Evolutionary conservation across 2,113 vertebrate species (phyloP).

Genomic region (Mungos mungo): DNA sequence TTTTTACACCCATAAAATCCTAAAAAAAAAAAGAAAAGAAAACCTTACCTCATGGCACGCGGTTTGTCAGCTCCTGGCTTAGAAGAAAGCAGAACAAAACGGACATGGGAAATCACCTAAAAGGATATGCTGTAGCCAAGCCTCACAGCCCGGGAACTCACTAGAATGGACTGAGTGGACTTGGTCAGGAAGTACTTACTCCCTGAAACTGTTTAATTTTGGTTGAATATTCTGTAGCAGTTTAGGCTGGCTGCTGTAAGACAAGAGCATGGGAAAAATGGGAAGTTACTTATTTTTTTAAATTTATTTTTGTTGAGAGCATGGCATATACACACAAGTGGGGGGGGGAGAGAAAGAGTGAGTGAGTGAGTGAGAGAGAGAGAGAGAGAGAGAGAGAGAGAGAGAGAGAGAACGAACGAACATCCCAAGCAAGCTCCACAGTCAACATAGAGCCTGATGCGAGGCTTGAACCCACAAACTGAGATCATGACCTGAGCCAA

Average conservation of each 20-base stretch:
- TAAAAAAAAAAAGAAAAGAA: not conserved
- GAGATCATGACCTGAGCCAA: too few relatives aligned
- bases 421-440: too few relatives aligned
- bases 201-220: not conserved
- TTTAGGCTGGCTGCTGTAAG: not conserved
- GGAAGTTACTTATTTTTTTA: not conserved
- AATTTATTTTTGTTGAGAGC: too few relatives aligned
- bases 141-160: not conserved
- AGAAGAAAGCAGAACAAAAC: not conserved
- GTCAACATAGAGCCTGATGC: too few relatives aligned
- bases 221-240: not conserved
- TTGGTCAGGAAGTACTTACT: not conserved
- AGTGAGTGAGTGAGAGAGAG: too few relatives aligned
- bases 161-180: too few relatives aligned
- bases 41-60: not conserved
- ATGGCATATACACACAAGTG: too few relatives aligned
- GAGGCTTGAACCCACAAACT: too few relatives aligned
- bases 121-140: not conserved
- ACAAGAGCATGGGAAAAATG: not conserved
- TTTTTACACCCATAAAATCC: not conserved
- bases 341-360: too few relatives aligned
- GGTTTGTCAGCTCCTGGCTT: not conserved
- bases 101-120: not conserved
- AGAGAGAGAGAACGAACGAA: too few relatives aligned
- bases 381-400: too few relatives aligned